These are phyloP conservation scores for Neosilurus hyrtlii DNA, from an alignment of 2,797 vertebrate genomes.

Conservation along the genomic window DNA sequence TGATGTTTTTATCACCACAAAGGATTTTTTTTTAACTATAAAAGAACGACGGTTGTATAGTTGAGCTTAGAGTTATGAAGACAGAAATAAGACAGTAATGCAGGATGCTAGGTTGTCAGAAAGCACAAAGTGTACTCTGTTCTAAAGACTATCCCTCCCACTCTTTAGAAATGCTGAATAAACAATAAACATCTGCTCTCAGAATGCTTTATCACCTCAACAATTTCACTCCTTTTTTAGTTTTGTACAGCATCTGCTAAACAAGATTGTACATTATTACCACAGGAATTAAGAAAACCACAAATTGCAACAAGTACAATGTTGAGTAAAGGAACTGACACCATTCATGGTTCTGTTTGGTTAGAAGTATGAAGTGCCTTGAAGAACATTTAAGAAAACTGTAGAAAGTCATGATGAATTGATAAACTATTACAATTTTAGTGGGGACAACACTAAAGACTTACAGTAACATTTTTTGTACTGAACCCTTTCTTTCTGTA, in stretches of 20 bases:
- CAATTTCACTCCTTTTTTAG: background rate
- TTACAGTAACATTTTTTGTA: background rate
- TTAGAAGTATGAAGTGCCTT: background rate
- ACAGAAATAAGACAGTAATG: background rate
- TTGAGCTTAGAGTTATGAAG: background rate
- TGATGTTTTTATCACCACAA: background rate
- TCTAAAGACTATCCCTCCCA: background rate
- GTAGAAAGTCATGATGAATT: background rate
- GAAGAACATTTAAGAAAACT: background rate
- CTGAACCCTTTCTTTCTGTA: constrained; percentile 6
- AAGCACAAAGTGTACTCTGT: background rate
- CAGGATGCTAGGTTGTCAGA: background rate
- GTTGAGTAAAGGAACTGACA: background rate
- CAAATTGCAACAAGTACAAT: background rate
- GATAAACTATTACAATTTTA: background rate
- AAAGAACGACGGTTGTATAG: background rate
- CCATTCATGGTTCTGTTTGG: background rate
- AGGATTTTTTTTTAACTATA: no score
- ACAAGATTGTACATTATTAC: background rate
- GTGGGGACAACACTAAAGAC: background rate
- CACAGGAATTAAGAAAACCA: background rate
- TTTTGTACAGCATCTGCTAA: background rate
- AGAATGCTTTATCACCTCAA: background rate
- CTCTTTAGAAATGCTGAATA: background rate
- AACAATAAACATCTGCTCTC: background rate